These are phyloP conservation scores for Apamea sordens DNA, from an alignment of 2,888 invertebrate species.

Conservation along the genomic window DNA sequence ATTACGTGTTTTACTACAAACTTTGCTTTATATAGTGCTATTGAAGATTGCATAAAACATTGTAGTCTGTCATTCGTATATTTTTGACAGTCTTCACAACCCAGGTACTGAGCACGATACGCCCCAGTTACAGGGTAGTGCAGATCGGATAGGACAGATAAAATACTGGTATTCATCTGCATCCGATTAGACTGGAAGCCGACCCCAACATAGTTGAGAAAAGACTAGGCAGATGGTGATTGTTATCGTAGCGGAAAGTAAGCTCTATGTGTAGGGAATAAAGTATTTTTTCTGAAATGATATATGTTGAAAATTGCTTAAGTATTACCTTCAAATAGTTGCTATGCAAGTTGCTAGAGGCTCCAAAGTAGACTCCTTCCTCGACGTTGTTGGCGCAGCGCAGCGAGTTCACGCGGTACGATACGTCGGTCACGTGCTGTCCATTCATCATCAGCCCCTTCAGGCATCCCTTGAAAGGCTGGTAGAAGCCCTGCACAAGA, in stretches of 20 bases:
- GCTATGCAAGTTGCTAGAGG: slow-evolving; percentile 88
- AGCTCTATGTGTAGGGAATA: neutral
- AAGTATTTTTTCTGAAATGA: neutral
- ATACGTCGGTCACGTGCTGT: slow-evolving; percentile 91
- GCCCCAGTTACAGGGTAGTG: neutral
- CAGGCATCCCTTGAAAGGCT: slow-evolving; percentile 96
- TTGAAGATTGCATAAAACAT: neutral
- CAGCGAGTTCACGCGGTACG: slow-evolving; percentile 91
- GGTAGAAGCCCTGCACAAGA: slow-evolving; percentile 89
- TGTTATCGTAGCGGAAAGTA: no score
- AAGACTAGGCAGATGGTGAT: no score
- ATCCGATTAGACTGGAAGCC: no score
- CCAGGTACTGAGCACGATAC: no score
- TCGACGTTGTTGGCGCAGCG: slow-evolving; percentile 94
- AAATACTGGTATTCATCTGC: neutral
- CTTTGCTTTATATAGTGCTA: no score
- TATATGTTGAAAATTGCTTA: neutral
- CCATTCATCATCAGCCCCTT: slow-evolving; percentile 93
- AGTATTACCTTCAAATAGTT: slow-evolving; percentile 92
- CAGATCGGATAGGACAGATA: neutral
- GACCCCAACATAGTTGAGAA: neutral
- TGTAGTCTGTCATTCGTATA: neutral
- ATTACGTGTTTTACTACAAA: no score
- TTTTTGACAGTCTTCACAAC: neutral
- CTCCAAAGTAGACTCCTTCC: slow-evolving; percentile 96